Percentiles rank a stretch among this genome's conserved stretches.
phyloP scores from a whole-genome alignment of 2,113 vertebrate genomes.

The Azemiops feae region DNA sequence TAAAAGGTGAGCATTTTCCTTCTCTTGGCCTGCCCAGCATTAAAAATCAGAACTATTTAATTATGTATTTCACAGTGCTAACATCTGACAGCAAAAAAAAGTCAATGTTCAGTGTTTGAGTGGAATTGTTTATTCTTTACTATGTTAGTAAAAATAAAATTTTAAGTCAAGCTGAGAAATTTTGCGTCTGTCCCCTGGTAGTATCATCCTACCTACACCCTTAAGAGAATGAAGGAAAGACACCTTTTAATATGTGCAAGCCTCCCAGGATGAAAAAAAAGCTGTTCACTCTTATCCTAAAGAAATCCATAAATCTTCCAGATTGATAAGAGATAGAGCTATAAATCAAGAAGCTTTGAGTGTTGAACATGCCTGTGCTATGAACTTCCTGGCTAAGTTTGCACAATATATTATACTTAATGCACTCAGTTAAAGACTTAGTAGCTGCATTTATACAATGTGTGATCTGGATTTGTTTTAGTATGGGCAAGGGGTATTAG shows the following conservation, averaged over 20 bases:
- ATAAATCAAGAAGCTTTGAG: background rate
- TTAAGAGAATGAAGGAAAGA: background rate
- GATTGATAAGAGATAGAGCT: background rate
- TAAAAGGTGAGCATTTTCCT: background rate
- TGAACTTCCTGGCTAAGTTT: background rate
- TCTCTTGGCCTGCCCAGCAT: background rate
- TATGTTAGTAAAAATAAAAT: background rate
- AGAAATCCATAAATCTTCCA: background rate
- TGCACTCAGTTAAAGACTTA: background rate
- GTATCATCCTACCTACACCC: background rate
- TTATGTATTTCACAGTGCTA: background rate
- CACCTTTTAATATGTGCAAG: background rate
- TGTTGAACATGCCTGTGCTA: background rate
- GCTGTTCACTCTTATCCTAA: background rate
- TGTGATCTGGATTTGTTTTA: background rate
- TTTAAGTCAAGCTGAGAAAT: background rate
- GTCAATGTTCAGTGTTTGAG: background rate
- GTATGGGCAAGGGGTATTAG: background rate
- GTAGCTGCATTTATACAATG: background rate
- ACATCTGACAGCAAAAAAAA: background rate
- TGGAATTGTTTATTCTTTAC: background rate
- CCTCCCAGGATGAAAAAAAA: background rate
- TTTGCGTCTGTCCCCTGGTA: background rate
- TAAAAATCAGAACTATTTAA: background rate
- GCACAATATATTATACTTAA: background rate